Base-by-base conservation (phyloP, 30 jellyfish, hydroid and myxozoan genomes). In the Sanderia malayensis region DNA sequence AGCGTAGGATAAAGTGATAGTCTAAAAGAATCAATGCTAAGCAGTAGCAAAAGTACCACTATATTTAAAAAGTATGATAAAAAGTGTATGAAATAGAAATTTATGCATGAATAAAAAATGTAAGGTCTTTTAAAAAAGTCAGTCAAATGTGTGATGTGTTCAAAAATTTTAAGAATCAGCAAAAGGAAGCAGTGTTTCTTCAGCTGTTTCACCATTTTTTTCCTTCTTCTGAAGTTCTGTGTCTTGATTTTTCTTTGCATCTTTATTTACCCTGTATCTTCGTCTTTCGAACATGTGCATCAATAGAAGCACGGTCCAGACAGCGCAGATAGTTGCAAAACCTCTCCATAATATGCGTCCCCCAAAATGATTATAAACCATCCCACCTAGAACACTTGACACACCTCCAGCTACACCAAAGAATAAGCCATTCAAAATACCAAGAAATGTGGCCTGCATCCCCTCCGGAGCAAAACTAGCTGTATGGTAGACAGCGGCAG, bases 331-430 rank as follows among this genome's bases (percentile, higher is more conserved):
- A 21, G 52, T 25, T 2, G 84, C 75, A 47, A 32, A 66, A n/a
- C 75, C 86, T 25, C 83, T 44, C 59, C 73, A 84, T 22, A 84
- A 46, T 4, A 23, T 66, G 24, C 93, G 52, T 0, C 89, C 96
- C 8, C 96, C 96, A 73, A 58, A 70, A n/a, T 59, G 46, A 26
- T 66, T 64, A 37, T 87, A 87, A 27, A 80, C 49, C 31, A 66
- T 61, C 24, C 96, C 96, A 0, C 94, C 91, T 18, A 87, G 73
- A 15, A 72, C 52, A 49, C 86, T 45, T 2, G 94, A 89, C 17
- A 68, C 13, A 2, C 81, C 86, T 25, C 84, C 76, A 17, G 88
- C 83, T 30, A 78, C 37, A 20, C 96, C 96, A 66, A 73, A 87
- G 58, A 13, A 63, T 57, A 80, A 29, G 31, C 88, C 91, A 32